Evolutionary conservation across 2,113 vertebrate genomes (phyloP), one percentile per base, ranked within the genome.

Genomic region (Pteronura brasiliensis): DNA sequence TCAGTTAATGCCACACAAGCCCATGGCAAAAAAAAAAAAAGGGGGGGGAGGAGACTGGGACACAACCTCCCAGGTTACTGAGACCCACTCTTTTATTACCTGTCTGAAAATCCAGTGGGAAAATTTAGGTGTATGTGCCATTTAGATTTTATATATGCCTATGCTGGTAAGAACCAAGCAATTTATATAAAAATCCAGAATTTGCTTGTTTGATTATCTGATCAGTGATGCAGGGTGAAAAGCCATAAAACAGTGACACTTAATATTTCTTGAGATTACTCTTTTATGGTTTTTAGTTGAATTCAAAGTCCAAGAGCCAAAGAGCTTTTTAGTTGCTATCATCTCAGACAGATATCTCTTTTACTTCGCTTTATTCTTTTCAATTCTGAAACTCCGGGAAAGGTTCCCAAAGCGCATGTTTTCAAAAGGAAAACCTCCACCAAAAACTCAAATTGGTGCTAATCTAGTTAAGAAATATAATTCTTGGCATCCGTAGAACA

Each of bases 381-480:
- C 65, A 7, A 10, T 42, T 92, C 69, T 86, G 25, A 88, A 94
- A 89, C 81, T 83, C 94, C 93, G 92, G 96, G 94, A 97, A 92
- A 44, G 0, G 0, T 69, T 97, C 90, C 94, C 95, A 93, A 92
- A 95, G 87, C n/a, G 14, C 67, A n/a, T 77, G 74, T 96, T 97
- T 98, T 89, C 72, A 77, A 91, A 84, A 92, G 89, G 61, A 34
- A 79, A 96, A 67, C 8, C 52, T n/a, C 79, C 76, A 95, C 80
- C 86, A 61, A 95, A 61, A 94, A 85, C 90, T 85, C 55, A 92
- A 6, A 57, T 52, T 90, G 72, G 72, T 97, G 65, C 82, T 97
- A 72, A 88, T 96, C 96, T 97, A 95, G 42, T 97, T 95, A 89
- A 83, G 93, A 98, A 94, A 89, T 85, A 29, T 27, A 92, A 77